These are phyloP conservation scores for Pogonomyrmex barbatus DNA, from an alignment of 1,140 invertebrate species.

Conservation along the genomic window DNA sequence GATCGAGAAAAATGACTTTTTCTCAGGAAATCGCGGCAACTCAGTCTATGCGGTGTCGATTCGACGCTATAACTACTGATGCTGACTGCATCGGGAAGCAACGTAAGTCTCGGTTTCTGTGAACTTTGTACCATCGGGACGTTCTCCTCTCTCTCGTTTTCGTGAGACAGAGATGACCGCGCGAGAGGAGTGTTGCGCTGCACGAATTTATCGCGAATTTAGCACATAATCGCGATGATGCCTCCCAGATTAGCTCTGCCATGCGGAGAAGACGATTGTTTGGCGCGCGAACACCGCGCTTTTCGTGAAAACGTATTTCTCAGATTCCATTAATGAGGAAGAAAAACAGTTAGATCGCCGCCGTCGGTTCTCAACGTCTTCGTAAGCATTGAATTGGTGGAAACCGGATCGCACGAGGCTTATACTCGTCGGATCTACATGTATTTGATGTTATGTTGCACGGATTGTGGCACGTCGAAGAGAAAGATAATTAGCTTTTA, in stretches of 20 bases:
- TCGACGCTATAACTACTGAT: conserved; percentile 16
- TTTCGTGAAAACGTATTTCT: conserved; percentile 34
- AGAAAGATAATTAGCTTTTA: not conserved
- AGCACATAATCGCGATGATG: conserved; percentile 59
- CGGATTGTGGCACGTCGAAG: not conserved
- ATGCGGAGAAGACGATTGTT: not conserved
- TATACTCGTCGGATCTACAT: not conserved
- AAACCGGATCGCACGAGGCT: conserved; percentile 39
- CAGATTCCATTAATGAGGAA: conserved; percentile 31
- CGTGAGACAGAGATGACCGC: conserved; percentile 58
- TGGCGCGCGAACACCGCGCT: not conserved
- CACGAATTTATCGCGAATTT: conserved; percentile 40
- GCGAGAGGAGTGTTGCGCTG: not conserved
- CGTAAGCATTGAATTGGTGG: conserved; percentile 48
- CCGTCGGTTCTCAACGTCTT: not conserved
- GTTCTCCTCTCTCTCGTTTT: conserved; percentile 2
- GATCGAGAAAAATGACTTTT: conserved; percentile 14
- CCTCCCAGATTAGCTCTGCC: conserved; percentile 8
- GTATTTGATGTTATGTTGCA: not conserved
- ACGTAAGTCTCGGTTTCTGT: conserved; percentile 8
- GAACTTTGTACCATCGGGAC: conserved; percentile 37
- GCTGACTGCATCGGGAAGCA: conserved; percentile 27
- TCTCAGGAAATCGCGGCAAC: conserved; percentile 6
- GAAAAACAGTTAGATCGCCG: not conserved
- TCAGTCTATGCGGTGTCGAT: not conserved